phyloP scores from a whole-genome alignment of 2,888 invertebrate genomes.

The Anticlea derivata region DNA sequence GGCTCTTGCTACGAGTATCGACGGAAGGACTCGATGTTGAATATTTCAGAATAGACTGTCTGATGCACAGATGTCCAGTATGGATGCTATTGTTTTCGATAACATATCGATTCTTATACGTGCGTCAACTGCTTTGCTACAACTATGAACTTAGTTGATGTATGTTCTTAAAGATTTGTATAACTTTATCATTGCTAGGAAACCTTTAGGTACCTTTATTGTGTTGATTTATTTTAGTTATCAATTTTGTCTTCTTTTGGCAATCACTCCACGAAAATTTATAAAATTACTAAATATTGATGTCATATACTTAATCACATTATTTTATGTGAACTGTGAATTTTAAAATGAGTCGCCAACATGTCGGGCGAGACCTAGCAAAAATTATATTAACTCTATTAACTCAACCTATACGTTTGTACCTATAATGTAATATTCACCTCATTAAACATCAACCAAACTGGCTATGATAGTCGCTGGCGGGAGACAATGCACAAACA shows the following conservation, averaged over 20 bases:
- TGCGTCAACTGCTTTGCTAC: neutral
- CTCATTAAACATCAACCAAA: constrained; percentile 7
- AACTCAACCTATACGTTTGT: too few relatives aligned
- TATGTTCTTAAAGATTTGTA: too few relatives aligned
- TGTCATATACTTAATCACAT: too few relatives aligned
- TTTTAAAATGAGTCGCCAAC: too few relatives aligned
- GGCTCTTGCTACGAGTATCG: neutral
- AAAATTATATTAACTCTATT: neutral
- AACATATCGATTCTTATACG: constrained; percentile 7
- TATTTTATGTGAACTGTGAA: too few relatives aligned
- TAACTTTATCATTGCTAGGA: too few relatives aligned
- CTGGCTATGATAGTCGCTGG: constrained; percentile 2
- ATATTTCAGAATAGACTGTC: constrained; percentile 5
- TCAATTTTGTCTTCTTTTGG: too few relatives aligned
- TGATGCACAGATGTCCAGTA: neutral
- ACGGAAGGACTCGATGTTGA: neutral
- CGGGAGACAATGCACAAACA: constrained; percentile 5
- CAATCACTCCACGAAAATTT: too few relatives aligned
- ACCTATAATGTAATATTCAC: neutral
- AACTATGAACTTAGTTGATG: too few relatives aligned
- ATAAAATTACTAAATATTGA: too few relatives aligned
- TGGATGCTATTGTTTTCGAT: neutral
- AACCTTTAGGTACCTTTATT: too few relatives aligned
- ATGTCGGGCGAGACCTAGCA: neutral
- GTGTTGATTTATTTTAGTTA: too few relatives aligned